Conservation (phyloP, 2,888 invertebrate species). For the Erynnis tages region DNA sequence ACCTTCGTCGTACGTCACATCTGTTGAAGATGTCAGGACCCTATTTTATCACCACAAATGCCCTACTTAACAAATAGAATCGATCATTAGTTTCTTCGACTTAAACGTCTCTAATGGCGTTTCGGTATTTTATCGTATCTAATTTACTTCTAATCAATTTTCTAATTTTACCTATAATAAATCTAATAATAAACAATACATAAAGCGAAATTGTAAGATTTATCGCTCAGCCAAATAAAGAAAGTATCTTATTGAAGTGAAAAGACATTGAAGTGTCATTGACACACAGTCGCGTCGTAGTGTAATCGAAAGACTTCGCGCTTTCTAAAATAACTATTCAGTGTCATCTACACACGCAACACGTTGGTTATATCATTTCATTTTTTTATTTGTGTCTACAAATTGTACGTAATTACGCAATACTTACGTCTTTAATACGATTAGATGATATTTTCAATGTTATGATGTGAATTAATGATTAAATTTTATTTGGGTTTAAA, state of each 20-base stretch:
- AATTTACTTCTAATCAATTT: neutral
- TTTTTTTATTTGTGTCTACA: slow-evolving; percentile 42
- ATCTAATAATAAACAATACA: neutral
- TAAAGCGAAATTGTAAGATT: neutral
- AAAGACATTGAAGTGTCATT: slow-evolving; percentile 48
- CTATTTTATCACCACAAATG: slow-evolving; percentile 54
- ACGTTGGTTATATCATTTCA: slow-evolving; percentile 60
- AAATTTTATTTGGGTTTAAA: too few species aligned
- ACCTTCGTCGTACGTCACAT: slow-evolving; percentile 35
- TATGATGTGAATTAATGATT: too few species aligned
- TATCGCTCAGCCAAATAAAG: slow-evolving; percentile 5
- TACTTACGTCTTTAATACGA: neutral
- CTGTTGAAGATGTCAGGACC: slow-evolving; percentile 42
- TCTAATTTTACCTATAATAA: neutral
- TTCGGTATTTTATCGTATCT: slow-evolving; percentile 10
- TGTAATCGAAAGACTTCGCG: slow-evolving; percentile 55
- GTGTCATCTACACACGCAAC: slow-evolving; percentile 72
- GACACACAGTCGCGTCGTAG: slow-evolving; percentile 58
- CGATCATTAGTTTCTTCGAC: slow-evolving; percentile 44
- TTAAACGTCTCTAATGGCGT: slow-evolving; percentile 3
- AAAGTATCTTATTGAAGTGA: slow-evolving; percentile 11
- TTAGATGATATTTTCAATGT: too few species aligned
- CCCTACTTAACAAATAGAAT: slow-evolving; percentile 66
- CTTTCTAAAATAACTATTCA: slow-evolving; percentile 78
- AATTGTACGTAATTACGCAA: slow-evolving; percentile 23